These are phyloP conservation scores for Sander vitreus DNA, from an alignment of 2,113 vertebrate species.

Conservation along the genomic window DNA sequence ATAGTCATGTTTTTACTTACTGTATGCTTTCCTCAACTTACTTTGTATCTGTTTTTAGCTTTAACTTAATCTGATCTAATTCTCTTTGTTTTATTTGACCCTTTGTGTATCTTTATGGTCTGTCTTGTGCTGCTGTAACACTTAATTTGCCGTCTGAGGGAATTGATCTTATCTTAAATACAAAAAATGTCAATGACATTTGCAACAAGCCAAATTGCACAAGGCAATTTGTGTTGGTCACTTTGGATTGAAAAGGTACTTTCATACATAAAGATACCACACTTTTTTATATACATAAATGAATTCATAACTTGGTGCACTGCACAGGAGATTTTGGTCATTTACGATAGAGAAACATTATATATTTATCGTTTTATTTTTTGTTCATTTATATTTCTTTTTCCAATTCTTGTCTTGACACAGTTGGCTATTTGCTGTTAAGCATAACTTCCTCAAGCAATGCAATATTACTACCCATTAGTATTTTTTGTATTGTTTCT, in stretches of 20 bases:
- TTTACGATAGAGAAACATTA: not conserved
- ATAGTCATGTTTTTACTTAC: not conserved
- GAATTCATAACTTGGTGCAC: not conserved
- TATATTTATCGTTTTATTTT: too few relatives aligned
- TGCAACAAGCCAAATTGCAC: too few relatives aligned
- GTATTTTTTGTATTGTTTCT: not conserved
- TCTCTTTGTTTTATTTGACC: not conserved
- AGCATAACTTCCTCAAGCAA: not conserved
- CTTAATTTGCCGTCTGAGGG: not conserved
- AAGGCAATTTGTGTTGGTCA: not conserved
- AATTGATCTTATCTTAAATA: not conserved
- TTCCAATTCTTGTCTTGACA: not conserved
- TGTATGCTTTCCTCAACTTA: not conserved
- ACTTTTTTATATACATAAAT: not conserved
- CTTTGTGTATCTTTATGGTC: not conserved
- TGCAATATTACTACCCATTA: not conserved
- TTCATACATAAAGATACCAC: not conserved
- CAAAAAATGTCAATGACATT: too few relatives aligned
- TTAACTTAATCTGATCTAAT: not conserved
- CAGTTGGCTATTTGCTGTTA: not conserved
- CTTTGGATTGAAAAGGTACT: not conserved
- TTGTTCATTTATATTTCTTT: too few relatives aligned
- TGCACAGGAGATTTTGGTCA: not conserved
- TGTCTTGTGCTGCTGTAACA: not conserved
- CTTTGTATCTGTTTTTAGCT: not conserved